Evolutionary conservation across 2,888 invertebrate genomes (phyloP), one percentile per base, ranked within the genome.

Genomic region (Heliconius sara): DNA sequence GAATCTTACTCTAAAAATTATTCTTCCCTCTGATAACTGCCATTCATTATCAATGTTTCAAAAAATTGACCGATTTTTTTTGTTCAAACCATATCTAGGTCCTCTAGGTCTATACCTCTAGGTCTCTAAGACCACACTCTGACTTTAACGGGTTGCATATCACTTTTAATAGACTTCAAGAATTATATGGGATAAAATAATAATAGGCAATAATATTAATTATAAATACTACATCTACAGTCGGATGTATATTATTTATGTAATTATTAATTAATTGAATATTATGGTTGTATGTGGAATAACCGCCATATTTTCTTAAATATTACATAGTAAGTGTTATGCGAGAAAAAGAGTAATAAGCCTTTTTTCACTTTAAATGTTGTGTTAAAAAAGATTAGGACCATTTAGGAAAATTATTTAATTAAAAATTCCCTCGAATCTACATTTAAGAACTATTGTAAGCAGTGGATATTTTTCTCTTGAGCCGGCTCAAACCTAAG

Each of bases 191-290:
- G 71, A 71, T 79, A 76, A 71, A 76, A 78, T 65, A 70, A 77
- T 72, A 76, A 71, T 72, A 65, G 76, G 76, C 76, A 76, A 70
- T 79, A 79, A 77, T 79, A 63, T 74, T 60, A 74, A 68, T 79
- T 79, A 75, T 63, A 79, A 75, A 75, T 74, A 74, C 73, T 67
- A 43, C 65, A 77, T 77, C 60, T 73, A 63, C 52, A 71, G 79
- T 79, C 81, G 81, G 81, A 81, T 79, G 79, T 47, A 27, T 65
- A 75, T 70, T 63, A 79, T 81, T 77, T 79, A 16, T 65, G 73
- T 77, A 79, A 81, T 81, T 81, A 77, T 60, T 79, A 81, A 79
- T 81, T 79, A 81, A 60, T 81, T 74, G 16, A 52, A 72, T 80
- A 80, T 80, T 79, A 73, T 25, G 7, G n/a, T 4, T 34, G 34